Evolutionary conservation across 1,140 invertebrate species (phyloP).

Genomic region (Caerostris extrusa): DNA sequence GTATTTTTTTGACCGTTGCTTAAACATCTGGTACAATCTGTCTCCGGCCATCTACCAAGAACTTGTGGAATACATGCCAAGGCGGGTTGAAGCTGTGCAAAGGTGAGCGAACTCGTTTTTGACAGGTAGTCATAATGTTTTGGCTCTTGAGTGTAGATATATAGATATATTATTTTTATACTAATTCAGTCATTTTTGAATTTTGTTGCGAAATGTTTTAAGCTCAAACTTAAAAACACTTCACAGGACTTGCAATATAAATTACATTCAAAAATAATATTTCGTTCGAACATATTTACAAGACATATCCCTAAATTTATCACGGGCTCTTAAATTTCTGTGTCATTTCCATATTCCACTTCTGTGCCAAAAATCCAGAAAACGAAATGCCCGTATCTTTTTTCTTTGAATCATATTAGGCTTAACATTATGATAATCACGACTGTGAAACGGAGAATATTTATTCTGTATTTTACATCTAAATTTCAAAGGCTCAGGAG

Average conservation of each 20-base stretch:
- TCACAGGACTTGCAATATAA: background rate
- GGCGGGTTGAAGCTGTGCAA: no score
- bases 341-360: slow-evolving; percentile 16
- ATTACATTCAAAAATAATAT: background rate
- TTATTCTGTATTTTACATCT: slow-evolving; percentile 35
- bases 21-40: no score
- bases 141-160: no score
- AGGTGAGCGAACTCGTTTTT: no score
- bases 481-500: background rate
- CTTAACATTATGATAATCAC: slow-evolving; percentile 26
- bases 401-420: background rate
- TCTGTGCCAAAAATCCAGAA: background rate
- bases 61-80: no score
- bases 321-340: background rate
- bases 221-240: no score
- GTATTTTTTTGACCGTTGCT: no score
- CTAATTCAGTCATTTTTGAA: no score
- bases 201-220: no score
- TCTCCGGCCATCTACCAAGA: no score
- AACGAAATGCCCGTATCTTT: background rate
- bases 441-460: background rate
- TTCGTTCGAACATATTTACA: background rate
- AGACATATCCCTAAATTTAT: background rate
- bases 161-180: no score
- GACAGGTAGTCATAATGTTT: no score